Evolutionary conservation across 2,888 invertebrate species (phyloP).

Genomic region (Drosophila histrio): DNA sequence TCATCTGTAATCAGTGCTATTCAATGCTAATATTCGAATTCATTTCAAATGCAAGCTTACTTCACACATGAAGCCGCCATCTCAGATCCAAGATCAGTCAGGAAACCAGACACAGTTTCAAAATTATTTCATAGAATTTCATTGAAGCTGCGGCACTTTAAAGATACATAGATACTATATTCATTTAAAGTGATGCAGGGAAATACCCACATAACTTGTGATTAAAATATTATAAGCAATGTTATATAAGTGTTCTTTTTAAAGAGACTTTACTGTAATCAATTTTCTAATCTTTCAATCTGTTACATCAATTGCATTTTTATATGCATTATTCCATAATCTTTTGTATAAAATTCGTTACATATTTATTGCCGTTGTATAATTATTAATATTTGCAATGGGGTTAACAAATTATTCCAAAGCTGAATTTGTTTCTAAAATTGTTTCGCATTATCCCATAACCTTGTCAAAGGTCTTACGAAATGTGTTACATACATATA

Average conservation of each 20-base stretch:
- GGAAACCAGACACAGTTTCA: background rate
- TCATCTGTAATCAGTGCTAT: background rate
- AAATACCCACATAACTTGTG: too few relatives aligned
- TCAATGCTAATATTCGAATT: background rate
- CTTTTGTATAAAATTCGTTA: background rate
- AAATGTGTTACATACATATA: background rate
- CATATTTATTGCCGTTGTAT: constrained; percentile 10
- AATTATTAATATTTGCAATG: constrained; percentile 62
- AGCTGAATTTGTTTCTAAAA: background rate
- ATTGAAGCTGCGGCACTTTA: background rate
- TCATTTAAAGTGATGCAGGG: too few relatives aligned
- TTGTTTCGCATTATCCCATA: background rate
- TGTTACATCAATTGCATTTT: background rate
- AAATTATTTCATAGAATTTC: background rate
- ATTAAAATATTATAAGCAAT: too few relatives aligned
- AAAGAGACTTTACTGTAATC: too few relatives aligned
- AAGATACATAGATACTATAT: background rate
- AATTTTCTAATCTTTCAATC: too few relatives aligned
- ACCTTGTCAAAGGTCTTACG: background rate
- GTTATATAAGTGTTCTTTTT: too few relatives aligned
- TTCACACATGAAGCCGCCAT: constrained; percentile 1
- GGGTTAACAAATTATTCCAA: constrained; percentile 49
- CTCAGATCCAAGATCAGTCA: background rate
- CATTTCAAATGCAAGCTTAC: constrained; percentile 9
- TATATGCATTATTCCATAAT: background rate